Evolutionary conservation across 2,888 invertebrate genomes (phyloP), one percentile per base, ranked within the genome.

Genomic region (Ophioninae sp.): DNA sequence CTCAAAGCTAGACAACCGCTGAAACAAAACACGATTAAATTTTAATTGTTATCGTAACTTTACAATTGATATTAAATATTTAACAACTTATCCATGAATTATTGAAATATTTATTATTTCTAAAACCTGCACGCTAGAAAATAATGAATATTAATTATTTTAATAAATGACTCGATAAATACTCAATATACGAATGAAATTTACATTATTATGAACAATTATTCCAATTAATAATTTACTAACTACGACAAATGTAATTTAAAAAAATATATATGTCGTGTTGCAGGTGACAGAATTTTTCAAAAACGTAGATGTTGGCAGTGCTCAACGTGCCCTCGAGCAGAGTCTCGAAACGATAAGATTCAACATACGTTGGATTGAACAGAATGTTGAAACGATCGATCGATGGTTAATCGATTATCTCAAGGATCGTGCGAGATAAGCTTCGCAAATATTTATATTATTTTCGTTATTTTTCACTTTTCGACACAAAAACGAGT

Each of bases 341-440:
- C 96, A 96, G 86, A 96, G 97, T 17, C 91, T 97, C 67, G 98
- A 98, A 93, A 96, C 95, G 0, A 96, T 97, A 37, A 95, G 96
- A 13, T 94, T 97, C 23, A 97, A 98, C 93, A 96, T 97, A 1
- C 95, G 96, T 84, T 98, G 97, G 97, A 96, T 97, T 64, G 91
- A 93, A 61, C 91, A 93, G 50, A 94, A 95, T 87, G 94, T 94
- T 59, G 93, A 93, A 0, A 91, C 93, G 50, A 93, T 95, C 44
- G 93, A 94, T 79, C 89, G 92, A 70, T 95, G 95, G 95, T 93
- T 95, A 17, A 88, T 89, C 70, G 91, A 92, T 68, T 92, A 93
- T 85, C 90, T 88, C 79, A 89, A 88, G 62, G 85, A 82, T 78
- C 82, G 83, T 68, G 64, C 81, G 83, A 87, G 65, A 88, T 87